A percentile compares a stretch with the other conserved stretches of the same genome.
Evolutionary conservation across 2,888 invertebrate genomes (phyloP).

Genomic region (Pollenia angustigena): DNA sequence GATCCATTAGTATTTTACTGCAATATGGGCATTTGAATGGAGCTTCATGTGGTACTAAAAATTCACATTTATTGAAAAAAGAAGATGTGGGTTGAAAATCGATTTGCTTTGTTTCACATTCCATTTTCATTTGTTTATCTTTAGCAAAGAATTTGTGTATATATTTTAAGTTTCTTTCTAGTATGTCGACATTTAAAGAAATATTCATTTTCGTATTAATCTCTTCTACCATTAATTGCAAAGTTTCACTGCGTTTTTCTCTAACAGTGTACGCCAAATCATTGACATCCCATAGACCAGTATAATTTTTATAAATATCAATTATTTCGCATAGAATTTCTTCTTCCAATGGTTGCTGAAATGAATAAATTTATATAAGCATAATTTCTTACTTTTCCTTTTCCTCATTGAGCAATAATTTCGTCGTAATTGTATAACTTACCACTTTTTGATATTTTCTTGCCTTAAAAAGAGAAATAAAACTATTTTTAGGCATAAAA

Average conservation of each 20-base stretch:
- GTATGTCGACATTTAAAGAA: constrained; percentile 70
- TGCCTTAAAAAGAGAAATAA: constrained; percentile 51
- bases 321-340: constrained; percentile 49
- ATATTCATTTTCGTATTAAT: constrained; percentile 68
- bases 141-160: constrained; percentile 73
- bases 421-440: constrained; percentile 14
- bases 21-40: constrained; percentile 79
- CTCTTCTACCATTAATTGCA: constrained; percentile 60
- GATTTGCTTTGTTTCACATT: constrained; percentile 74
- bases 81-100: constrained; percentile 76
- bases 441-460: constrained; percentile 58
- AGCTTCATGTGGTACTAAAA: constrained; percentile 78
- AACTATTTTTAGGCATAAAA: not conserved
- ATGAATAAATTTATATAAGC: not conserved
- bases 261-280: constrained; percentile 69
- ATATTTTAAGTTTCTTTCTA: constrained; percentile 76
- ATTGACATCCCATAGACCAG: constrained; percentile 69
- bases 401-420: not conserved
- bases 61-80: constrained; percentile 75
- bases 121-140: constrained; percentile 72
- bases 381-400: not conserved
- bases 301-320: constrained; percentile 68
- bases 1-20: constrained; percentile 69
- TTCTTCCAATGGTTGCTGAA: constrained; percentile 65
- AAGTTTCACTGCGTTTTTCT: constrained; percentile 65